A percentile compares a stretch with the other conserved stretches of the same genome.
Evolutionary conservation across 1,140 invertebrate species (phyloP).

Genomic region (Diachasmimorpha longicaudata): DNA sequence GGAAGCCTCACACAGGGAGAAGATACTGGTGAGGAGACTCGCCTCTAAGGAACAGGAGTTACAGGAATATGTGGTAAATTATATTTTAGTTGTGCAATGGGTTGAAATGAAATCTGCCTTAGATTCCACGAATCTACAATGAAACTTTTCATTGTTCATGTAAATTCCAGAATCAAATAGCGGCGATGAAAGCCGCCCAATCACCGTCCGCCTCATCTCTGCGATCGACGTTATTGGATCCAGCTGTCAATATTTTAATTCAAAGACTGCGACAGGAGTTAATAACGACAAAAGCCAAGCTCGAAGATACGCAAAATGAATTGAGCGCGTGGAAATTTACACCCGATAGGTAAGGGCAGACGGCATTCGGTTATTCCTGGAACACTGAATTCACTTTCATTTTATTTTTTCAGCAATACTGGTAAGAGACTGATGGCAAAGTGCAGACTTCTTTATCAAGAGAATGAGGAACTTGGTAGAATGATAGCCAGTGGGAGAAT

Average conservation of each 20-base stretch:
- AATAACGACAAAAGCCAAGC: constrained; percentile 84
- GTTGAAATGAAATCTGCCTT: neutral
- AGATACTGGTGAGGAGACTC: constrained; percentile 87
- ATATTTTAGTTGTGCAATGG: neutral
- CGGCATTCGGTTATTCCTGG: neutral
- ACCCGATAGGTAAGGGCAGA: constrained; percentile 82
- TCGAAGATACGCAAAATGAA: constrained; percentile 98
- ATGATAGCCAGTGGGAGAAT: constrained; percentile 94
- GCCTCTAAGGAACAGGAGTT: constrained; percentile 96
- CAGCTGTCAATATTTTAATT: constrained; percentile 94
- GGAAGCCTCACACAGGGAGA: constrained; percentile 88
- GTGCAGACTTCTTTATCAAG: constrained; percentile 93
- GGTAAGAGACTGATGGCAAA: constrained; percentile 98
- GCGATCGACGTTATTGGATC: constrained; percentile 87
- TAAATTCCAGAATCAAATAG: constrained; percentile 81
- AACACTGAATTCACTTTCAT: neutral
- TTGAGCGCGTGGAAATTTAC: constrained; percentile 98
- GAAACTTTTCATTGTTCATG: neutral
- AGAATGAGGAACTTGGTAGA: constrained; percentile 97
- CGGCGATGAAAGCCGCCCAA: constrained; percentile 85
- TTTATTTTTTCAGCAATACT: constrained; percentile 73
- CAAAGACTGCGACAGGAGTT: constrained; percentile 91
- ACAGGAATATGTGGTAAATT: constrained; percentile 91
- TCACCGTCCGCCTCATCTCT: constrained; percentile 78
- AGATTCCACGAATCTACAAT: no score